These are phyloP conservation scores for Centropus unirufus DNA, from an alignment of 2,113 vertebrate species.

Conservation along the genomic window DNA sequence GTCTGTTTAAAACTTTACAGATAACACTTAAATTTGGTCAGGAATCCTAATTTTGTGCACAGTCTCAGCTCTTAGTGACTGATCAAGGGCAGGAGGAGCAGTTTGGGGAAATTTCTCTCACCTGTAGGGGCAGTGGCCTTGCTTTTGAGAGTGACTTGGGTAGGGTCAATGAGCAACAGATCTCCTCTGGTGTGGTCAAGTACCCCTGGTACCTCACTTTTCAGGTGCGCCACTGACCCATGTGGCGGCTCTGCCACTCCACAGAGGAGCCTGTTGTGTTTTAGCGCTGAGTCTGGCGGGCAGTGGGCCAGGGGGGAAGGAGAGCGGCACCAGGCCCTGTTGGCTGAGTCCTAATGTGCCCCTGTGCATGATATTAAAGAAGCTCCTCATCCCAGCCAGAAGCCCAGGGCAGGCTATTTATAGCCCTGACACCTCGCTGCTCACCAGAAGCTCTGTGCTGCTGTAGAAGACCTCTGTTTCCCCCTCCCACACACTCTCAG, in stretches of 20 bases:
- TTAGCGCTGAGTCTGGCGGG: background rate
- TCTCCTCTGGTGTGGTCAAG: background rate
- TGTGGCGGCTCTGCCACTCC: background rate
- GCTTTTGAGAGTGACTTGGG: background rate
- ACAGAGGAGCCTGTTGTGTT: background rate
- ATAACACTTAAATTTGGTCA: background rate
- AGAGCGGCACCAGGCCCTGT: background rate
- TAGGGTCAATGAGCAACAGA: background rate
- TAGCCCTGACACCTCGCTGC: constrained; percentile 1
- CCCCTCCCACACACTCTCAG: background rate
- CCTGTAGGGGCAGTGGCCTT: background rate
- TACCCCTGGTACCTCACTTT: background rate
- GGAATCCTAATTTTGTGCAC: background rate
- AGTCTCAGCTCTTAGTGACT: background rate
- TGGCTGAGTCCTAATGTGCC: background rate
- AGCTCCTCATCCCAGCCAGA: background rate
- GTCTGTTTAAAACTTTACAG: background rate
- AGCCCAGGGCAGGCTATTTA: background rate
- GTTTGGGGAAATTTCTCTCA: background rate
- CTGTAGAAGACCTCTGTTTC: background rate
- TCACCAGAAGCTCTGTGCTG: constrained; percentile 5
- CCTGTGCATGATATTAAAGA: constrained; percentile 8
- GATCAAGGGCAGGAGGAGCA: background rate
- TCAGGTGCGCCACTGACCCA: background rate
- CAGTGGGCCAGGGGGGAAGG: background rate